A percentile compares a stretch with the other conserved stretches of the same genome.
Evolutionary conservation across 2,113 vertebrate species (phyloP).

Genomic region (Circaetus gallicus): DNA sequence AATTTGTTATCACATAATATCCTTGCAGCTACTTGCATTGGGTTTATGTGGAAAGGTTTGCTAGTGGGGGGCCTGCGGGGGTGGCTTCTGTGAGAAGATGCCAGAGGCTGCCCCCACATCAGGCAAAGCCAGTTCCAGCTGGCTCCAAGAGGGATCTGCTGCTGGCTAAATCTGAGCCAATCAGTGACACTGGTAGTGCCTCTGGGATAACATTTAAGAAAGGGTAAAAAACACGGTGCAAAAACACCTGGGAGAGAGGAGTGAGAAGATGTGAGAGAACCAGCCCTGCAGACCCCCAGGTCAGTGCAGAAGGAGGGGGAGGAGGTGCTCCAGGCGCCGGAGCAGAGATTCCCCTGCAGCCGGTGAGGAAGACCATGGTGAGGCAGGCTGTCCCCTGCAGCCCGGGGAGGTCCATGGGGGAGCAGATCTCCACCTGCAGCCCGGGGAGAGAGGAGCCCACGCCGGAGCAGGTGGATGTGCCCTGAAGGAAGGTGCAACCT

Average conservation of each 20-base stretch:
- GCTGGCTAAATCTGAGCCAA: neutral
- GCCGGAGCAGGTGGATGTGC: neutral
- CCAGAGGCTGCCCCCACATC: neutral
- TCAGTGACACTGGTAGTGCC: fast-evolving
- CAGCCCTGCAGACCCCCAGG: neutral
- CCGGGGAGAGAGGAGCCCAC: neutral
- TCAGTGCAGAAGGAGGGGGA: neutral
- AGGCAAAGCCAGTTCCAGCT: neutral
- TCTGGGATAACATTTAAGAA: neutral
- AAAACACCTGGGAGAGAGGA: neutral
- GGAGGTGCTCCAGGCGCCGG: fast-evolving
- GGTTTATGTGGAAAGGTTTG: neutral
- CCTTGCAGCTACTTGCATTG: neutral
- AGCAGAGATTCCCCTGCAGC: neutral
- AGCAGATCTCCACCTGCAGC: neutral
- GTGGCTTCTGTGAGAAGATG: neutral
- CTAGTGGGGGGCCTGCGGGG: neutral
- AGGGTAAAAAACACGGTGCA: neutral
- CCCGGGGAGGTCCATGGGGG: neutral
- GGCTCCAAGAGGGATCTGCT: neutral
- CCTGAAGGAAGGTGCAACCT: neutral
- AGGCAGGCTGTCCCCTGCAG: neutral
- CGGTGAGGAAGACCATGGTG: neutral
- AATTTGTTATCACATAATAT: neutral
- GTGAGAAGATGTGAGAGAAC: neutral